Evolutionary conservation across 1,140 invertebrate species (phyloP), one percentile per base, ranked within the genome.

Genomic region (Bacillus rossius): DNA sequence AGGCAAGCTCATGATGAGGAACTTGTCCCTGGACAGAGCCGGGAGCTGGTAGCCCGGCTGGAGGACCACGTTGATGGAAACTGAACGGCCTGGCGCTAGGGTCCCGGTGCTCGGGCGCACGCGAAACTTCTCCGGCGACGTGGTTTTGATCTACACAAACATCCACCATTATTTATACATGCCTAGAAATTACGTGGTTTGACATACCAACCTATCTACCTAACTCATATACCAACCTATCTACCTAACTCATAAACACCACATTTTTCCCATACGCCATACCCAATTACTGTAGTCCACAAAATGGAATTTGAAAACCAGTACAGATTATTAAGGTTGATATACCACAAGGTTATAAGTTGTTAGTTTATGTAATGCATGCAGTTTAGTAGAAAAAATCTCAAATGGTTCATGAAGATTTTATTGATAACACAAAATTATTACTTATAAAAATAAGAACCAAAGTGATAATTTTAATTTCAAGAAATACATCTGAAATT

Each of bases 71-170:
- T 68, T 79, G 3, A 84, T 71, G 3, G 67, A 72, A 5, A 75
- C 70, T 53, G 71, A 71, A 53, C 76, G 75, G 17, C 80, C 82
- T 17, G 86, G 79, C 2, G 75, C 68, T 34, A 96, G 69, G 34
- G 84, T 72, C 7, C 93, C 94, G 16, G 83, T 84, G 61, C 89
- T 93, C 10, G 93, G 92, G 54, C 89, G 80, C 1, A 96, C 94
- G 42, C 90, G 77, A 71, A 94, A 96, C 71, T 95, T 96, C 62
- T 95, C 91, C 0, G 93, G 94, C 1, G 84, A 81, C 14, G 84
- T 87, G 40, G 84, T 88, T 75, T 92, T 92, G 57, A 91, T 79
- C 87, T 91, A 60, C 42, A 75, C 73, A 63, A n/a, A n/a, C n/a
- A n/a, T n/a, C n/a, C n/a, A n/a, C n/a, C n/a, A n/a, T n/a, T n/a